Percentiles rank a stretch among this genome's conserved stretches.
phyloP scores from a whole-genome alignment of 2,797 vertebrate species.

The Pempheris klunzingeri region DNA sequence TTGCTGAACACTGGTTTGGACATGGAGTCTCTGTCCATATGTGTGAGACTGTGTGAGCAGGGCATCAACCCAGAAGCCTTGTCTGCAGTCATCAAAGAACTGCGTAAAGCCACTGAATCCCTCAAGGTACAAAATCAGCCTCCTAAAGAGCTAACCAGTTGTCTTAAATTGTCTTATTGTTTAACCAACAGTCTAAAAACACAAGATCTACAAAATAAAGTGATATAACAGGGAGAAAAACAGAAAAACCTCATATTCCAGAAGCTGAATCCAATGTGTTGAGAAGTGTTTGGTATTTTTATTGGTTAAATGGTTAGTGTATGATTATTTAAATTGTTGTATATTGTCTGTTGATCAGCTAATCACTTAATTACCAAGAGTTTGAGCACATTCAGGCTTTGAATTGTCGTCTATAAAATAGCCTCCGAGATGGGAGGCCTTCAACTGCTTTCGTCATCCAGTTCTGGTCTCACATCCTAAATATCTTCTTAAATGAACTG shows the following conservation, averaged over 20 bases:
- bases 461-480: not conserved
- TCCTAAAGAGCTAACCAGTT: not conserved
- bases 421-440: not conserved
- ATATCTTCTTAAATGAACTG: not conserved
- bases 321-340: not conserved
- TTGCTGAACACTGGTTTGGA: conserved; percentile 97
- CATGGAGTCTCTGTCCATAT: conserved; percentile 97
- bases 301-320: not conserved
- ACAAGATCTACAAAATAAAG: not conserved
- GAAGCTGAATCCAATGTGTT: not conserved
- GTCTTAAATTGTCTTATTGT: not conserved
- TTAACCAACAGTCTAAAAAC: not conserved
- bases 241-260: not conserved
- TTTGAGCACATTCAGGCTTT: not conserved
- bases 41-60: conserved; percentile 97
- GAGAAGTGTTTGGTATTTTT: not conserved
- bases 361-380: not conserved
- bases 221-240: not conserved
- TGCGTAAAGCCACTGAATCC: conserved; percentile 93
- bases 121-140: conserved; percentile 88
- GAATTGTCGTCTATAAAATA: not conserved
- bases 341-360: not conserved
- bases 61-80: conserved; percentile 98
- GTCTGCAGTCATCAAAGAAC: conserved; percentile 96
- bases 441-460: not conserved